Base-by-base conservation (phyloP, 2,113 vertebrate species). In the Brachyistius frenatus region DNA sequence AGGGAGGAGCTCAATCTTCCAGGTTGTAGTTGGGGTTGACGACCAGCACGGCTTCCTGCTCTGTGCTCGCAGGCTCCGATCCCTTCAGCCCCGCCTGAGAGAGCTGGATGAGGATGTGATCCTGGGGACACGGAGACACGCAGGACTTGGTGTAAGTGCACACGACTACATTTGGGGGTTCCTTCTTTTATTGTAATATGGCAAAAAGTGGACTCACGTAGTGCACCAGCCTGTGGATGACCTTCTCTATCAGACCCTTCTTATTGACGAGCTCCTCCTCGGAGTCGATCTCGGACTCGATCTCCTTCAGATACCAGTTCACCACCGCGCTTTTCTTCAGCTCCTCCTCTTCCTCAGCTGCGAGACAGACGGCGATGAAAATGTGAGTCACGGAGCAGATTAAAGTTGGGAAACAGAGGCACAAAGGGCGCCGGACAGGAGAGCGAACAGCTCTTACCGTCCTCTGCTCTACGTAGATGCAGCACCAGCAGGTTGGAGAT, bases 251-350 rank as follows among this genome's bases (percentile, higher is more conserved):
- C 84, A 99, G 94, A 46, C 93, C 95, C 93, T 99, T 99, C 88
- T 94, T 97, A 80, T 94, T 97, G 92, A 99, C 94, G 11, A 99
- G 96, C 49, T 99, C 96, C 81, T 97, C 95, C 93, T 99, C 98
- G 3, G 97, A 98, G 76, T 99, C 97, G 4, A 99, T 99, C 93
- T 99, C 98, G 0, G 97, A 96, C 92, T 99, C 98, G 0, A 99
- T 96, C 93, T 99, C 98, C 81, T 99, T 98, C 85, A 99, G 94
- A 78, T 99, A 99, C 98, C 98, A 99, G 88, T 99, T 99, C 80
- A 99, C 94, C 69, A 99, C 96, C 2, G 96, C 96, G 2, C 94
- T 97, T 74, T 94, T 99, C 91, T 95, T 98, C 86, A 98, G 94
- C 5, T 95, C 93, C 2, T 92, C 93, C 81, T 99, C 98, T 0